Conservation (phyloP, 1,140 invertebrate genomes). For the Rhopalosiphum maidis region DNA sequence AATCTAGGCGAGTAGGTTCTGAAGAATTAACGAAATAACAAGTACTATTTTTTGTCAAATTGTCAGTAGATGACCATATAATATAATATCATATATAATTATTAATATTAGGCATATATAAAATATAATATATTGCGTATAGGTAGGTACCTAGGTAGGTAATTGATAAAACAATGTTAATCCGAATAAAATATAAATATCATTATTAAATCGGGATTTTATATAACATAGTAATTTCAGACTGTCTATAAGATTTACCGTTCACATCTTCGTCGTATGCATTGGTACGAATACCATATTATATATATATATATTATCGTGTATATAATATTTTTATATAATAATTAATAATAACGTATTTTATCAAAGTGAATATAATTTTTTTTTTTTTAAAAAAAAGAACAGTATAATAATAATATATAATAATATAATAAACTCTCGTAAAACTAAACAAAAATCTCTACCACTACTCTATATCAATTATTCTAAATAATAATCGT, state of each 20-base stretch:
- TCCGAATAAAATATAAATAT: slow-evolving; percentile 33
- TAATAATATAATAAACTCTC: neutral
- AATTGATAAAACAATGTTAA: neutral
- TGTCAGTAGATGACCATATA: neutral
- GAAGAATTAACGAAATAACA: neutral
- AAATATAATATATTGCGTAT: slow-evolving; percentile 13
- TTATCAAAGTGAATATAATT: slow-evolving; percentile 14
- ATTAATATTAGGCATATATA: slow-evolving; percentile 6
- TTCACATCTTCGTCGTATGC: neutral
- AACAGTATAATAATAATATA: neutral
- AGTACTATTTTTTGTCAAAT: neutral
- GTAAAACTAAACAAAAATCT: slow-evolving; percentile 13
- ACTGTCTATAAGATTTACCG: slow-evolving; percentile 24
- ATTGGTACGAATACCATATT: neutral
- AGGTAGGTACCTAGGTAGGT: neutral
- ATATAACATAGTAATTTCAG: slow-evolving; percentile 16
- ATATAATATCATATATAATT: slow-evolving; percentile 14
- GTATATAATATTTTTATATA: neutral
- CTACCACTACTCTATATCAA: neutral
- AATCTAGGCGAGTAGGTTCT: too few relatives aligned
- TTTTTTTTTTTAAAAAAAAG: neutral
- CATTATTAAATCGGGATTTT: neutral
- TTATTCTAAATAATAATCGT: neutral
- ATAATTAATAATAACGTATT: neutral
- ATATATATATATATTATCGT: neutral